Base-by-base conservation (phyloP, 2,113 vertebrate genomes). In the Takifugu bimaculatus region DNA sequence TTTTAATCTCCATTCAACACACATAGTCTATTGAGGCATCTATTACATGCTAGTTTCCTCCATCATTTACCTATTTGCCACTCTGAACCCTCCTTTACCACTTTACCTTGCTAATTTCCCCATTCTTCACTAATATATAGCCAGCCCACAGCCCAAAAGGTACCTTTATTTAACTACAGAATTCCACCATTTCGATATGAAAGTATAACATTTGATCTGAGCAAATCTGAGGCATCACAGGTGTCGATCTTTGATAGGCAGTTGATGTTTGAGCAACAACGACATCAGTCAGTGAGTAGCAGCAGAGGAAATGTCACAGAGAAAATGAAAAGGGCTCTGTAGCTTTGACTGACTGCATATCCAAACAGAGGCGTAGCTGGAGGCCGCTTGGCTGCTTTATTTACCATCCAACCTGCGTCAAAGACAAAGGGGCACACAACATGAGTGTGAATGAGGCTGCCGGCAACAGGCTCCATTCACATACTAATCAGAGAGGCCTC, bases 401-500 rank as follows among this genome's bases (percentile, higher is more conserved):
- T 4, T n/a, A n/a, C 35, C 35, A 10, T 39, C 11, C 35, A 39
- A 3, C 35, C 35, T 39, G 39, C 13, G 50, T 42, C 26, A 50
- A 20, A 50, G 66, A 60, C 65, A 63, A 53, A 52, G 28, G 60
- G 42, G 65, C 35, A 62, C 52, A 45, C 50, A 54, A 51, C 11
- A 43, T n/a, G 25, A 25, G 7, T 25, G 44, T 56, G 50, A 71
- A 4, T 13, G 6, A 52, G 50, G 56, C 47, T 25, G 15, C 45
- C 67, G 45, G 29, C 65, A 66, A 56, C 10, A 32, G 70, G 61
- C 62, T 77, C 78, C 61, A 67, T 66, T 74, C 50, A 69, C 26
- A 51, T 54, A 29, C 35, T 27, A 66, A 74, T 83, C 77, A 83
- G 83, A 85, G 78, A 56, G 69, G 54, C 75, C 61, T 72, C 63